Conservation (phyloP, 2,888 invertebrate genomes). For the Xestia sexstrigata region DNA sequence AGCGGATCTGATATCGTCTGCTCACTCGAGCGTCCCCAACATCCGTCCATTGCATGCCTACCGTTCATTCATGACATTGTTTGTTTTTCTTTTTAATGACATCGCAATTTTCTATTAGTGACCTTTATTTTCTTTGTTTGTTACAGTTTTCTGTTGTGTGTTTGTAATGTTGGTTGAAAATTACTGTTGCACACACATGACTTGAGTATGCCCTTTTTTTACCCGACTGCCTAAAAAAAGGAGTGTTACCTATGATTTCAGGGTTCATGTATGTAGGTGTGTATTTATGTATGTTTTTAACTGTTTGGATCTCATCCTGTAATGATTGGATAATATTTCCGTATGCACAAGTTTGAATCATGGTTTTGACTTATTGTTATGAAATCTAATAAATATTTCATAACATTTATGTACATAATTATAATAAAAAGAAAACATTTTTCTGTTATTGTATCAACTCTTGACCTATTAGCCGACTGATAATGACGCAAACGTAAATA, state of each 20-base stretch:
- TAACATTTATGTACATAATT: too few relatives aligned
- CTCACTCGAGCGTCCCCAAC: conserved; percentile 76
- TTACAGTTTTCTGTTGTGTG: conserved; percentile 12
- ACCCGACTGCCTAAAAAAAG: too few relatives aligned
- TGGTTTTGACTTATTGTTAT: too few relatives aligned
- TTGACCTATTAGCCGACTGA: conserved; percentile 26
- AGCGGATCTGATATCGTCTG: conserved; percentile 76
- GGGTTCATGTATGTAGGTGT: too few relatives aligned
- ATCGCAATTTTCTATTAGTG: conserved; percentile 66
- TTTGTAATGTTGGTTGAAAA: neutral
- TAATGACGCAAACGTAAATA: neutral
- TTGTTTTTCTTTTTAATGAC: conserved; percentile 62
- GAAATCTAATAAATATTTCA: too few relatives aligned
- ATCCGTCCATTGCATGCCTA: conserved; percentile 73
- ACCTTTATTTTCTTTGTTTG: conserved; percentile 40
- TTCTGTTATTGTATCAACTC: conserved; percentile 18
- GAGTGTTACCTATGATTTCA: too few relatives aligned
- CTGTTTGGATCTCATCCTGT: too few relatives aligned
- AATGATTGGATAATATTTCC: too few relatives aligned
- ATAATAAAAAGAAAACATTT: too few relatives aligned
- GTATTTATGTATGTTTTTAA: too few relatives aligned
- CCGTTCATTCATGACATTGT: conserved; percentile 58
- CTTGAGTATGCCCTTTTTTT: too few relatives aligned
- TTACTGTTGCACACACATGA: neutral
- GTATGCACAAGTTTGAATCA: too few relatives aligned